Base-by-base conservation (phyloP, 2,113 vertebrate genomes). In the Sinocyclocheilus grahami region DNA sequence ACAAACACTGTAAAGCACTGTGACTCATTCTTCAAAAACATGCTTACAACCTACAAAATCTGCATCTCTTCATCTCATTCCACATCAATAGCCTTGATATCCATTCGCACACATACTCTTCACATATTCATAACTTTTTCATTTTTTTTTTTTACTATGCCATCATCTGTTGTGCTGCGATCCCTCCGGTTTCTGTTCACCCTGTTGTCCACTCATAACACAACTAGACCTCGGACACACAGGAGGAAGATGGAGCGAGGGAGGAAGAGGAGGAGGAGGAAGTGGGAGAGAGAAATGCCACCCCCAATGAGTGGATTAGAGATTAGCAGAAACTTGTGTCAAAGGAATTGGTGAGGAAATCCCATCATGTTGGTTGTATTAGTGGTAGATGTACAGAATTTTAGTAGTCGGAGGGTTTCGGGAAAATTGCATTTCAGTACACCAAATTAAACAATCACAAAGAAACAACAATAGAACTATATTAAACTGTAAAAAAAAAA, bases 231-330 rank as follows among this genome's bases (percentile, higher is more conserved):
- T 85, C 92, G 78, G 95, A 94, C 89, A 91, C 86, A 91, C 93
- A 94, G 84, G 88, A 86, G 86, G 87, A 91, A 65, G 92, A 92
- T 80, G 91, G 88, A 55, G 89, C 91, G 39, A 93, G 90, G 87
- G 90, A 91, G 83, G 92, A 84, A 42, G 82, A 71, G 42, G 39
- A 90, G 30, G 30, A 33, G 78, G 92, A 93, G 90, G 93, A 92
- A 65, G 93, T 93, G 92, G 94, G 90, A 92, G 94, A 92, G 91
- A 93, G 94, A 93, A 94, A 94, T 90, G 93, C 92, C 58, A 90
- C 92, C 89, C 91, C 94, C 86, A 93, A 94, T 95, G 94, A 95
- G 92, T 95, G 95, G 95, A 92, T 94, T 94, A 96, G 94, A 92
- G 94, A 95, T 93, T 95, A 94, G 93, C 92, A 84, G 82, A 91